phyloP scores from a whole-genome alignment of 92 coral and sea anemone genomes.

The Porites lobata region DNA sequence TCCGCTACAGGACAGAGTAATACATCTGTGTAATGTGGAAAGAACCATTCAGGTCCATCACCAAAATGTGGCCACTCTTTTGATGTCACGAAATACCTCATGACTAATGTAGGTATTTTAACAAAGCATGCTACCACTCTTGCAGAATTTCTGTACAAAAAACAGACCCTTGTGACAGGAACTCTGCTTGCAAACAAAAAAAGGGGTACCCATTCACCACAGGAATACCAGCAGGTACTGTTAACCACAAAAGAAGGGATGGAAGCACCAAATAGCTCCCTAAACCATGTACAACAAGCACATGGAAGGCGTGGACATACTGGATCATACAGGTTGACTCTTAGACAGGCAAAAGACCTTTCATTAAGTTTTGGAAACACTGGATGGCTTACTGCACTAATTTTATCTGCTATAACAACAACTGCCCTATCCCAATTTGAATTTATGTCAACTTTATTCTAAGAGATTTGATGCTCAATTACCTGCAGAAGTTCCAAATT shows the following conservation, averaged over 20 bases:
- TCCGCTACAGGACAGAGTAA: conserved; percentile 14
- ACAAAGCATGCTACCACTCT: background rate
- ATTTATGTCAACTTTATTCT: no score
- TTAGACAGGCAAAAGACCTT: conserved; percentile 28
- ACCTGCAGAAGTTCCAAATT: no score
- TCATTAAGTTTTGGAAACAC: conserved; percentile 44
- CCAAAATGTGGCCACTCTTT: conserved; percentile 35
- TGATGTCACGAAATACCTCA: conserved; percentile 26
- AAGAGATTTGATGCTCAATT: no score
- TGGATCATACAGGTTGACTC: conserved; percentile 30
- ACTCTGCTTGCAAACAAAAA: conserved; percentile 22
- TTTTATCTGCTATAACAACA: conserved; percentile 14
- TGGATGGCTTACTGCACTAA: conserved; percentile 10
- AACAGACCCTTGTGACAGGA: conserved; percentile 3
- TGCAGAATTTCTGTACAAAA: background rate
- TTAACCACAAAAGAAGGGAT: conserved; percentile 1
- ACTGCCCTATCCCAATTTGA: background rate
- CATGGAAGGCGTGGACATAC: conserved; percentile 37
- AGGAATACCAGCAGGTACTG: conserved; percentile 20
- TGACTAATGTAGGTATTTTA: background rate
- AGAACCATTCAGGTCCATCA: conserved; percentile 2
- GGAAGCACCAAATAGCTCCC: background rate
- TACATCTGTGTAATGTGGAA: conserved; percentile 36
- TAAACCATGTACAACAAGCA: conserved; percentile 23
- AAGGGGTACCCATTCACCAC: conserved; percentile 14